Percentiles rank a stretch among this genome's conserved stretches.
phyloP scores from a whole-genome alignment of 2,113 vertebrate genomes.

The Pelusios castaneus region DNA sequence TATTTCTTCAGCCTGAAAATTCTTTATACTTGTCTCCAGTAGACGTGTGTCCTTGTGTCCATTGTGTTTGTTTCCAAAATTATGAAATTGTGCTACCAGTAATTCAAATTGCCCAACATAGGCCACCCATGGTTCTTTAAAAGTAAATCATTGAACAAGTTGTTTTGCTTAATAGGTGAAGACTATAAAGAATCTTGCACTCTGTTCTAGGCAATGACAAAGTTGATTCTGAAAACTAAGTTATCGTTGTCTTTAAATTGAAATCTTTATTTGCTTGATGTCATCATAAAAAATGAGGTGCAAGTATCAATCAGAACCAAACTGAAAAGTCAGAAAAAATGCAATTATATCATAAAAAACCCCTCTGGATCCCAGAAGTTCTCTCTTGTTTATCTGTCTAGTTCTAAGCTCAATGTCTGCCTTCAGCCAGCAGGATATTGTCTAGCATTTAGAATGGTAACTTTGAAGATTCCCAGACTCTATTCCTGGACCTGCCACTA shows the following conservation, averaged over 20 bases:
- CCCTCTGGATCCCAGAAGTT: background rate
- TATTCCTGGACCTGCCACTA: background rate
- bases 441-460: background rate
- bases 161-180: background rate
- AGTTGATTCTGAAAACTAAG: background rate
- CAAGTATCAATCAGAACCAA: background rate
- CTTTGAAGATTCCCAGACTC: background rate
- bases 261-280: background rate
- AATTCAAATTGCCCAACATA: background rate
- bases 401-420: background rate
- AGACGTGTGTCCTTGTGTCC: background rate
- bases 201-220: background rate
- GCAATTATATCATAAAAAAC: background rate
- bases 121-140: background rate
- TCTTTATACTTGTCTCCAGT: background rate
- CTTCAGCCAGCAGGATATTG: background rate
- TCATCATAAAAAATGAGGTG: background rate
- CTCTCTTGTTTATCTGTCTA: background rate
- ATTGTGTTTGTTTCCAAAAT: background rate
- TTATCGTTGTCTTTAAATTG: background rate
- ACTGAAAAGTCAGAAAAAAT: background rate
- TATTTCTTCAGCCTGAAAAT: constrained; percentile 1
- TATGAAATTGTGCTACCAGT: background rate
- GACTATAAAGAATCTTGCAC: background rate
- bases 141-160: background rate